These are phyloP conservation scores for Vulpes lagopus DNA, from an alignment of 2,113 vertebrate genomes.

Conservation along the genomic window DNA sequence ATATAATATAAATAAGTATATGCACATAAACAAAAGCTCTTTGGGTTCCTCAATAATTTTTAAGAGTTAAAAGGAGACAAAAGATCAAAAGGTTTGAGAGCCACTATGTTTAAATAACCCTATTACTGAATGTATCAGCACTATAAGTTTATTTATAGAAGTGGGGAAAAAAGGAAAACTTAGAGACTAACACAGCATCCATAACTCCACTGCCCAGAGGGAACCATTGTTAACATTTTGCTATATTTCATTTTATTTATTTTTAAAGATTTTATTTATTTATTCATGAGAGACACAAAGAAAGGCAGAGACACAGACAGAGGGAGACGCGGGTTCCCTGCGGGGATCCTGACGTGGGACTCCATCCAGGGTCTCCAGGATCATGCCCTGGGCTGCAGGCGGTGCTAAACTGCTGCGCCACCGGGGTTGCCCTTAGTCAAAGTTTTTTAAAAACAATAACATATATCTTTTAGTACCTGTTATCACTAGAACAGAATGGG, in stretches of 20 bases:
- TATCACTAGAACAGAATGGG: slow-evolving; percentile 94
- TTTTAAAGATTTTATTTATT: no score
- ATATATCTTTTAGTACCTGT: slow-evolving; percentile 85
- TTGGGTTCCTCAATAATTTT: neutral
- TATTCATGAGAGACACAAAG: no score
- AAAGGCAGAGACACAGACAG: no score
- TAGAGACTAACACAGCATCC: neutral
- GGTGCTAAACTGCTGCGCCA: no score
- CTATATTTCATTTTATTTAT: no score
- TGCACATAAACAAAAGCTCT: neutral
- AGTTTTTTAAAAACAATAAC: neutral
- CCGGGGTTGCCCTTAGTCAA: neutral
- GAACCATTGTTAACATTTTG: slow-evolving; percentile 23
- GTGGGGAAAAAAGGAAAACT: neutral
- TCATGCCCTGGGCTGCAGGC: no score
- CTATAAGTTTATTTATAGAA: slow-evolving; percentile 22
- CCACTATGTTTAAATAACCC: neutral
- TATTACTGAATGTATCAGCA: slow-evolving; percentile 11
- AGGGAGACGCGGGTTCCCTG: no score
- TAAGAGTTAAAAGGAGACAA: slow-evolving; percentile 7
- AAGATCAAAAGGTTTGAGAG: slow-evolving; percentile 50
- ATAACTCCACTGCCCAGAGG: neutral
- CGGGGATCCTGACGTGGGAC: no score
- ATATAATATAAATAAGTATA: slow-evolving; percentile 29
- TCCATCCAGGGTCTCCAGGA: no score